Conservation (phyloP, 2,888 invertebrate genomes). For the Pammene aurita region DNA sequence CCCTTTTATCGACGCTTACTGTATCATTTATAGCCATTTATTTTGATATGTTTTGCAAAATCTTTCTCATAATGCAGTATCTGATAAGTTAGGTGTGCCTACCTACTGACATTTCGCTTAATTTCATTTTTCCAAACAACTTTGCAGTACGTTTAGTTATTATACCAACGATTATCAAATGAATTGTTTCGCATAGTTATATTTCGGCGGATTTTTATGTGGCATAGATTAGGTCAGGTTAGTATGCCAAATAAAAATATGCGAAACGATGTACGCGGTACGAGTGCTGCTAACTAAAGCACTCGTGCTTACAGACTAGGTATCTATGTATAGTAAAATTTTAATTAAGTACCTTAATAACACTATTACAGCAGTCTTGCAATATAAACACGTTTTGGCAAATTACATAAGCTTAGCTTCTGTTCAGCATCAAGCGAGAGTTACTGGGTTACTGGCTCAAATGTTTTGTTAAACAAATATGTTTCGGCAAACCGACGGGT, state of each 20-base stretch:
- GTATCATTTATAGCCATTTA: constrained; percentile 8
- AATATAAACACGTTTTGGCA: constrained; percentile 33
- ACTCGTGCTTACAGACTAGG: too few species aligned
- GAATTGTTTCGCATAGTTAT: too few species aligned
- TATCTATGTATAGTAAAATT: constrained; percentile 11
- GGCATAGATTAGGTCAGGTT: too few species aligned
- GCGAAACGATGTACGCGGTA: too few species aligned
- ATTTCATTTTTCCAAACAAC: too few species aligned
- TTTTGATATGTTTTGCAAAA: not conserved
- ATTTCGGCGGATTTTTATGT: too few species aligned
- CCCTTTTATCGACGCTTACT: not conserved
- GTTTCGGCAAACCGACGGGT: constrained; percentile 56
- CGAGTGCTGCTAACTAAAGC: too few species aligned
- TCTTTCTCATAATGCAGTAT: not conserved
- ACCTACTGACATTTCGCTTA: too few species aligned
- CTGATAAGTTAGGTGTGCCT: too few species aligned
- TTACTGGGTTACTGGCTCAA: constrained; percentile 50
- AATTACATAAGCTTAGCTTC: constrained; percentile 46
- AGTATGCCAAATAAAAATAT: too few species aligned
- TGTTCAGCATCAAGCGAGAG: constrained; percentile 46
- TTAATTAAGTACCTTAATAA: constrained; percentile 22
- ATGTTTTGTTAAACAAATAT: constrained; percentile 62
- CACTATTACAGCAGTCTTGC: constrained; percentile 21
- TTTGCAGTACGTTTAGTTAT: too few species aligned
- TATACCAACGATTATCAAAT: too few species aligned